Conservation (phyloP, 2,797 vertebrate species). For the Antrozous pallidus region DNA sequence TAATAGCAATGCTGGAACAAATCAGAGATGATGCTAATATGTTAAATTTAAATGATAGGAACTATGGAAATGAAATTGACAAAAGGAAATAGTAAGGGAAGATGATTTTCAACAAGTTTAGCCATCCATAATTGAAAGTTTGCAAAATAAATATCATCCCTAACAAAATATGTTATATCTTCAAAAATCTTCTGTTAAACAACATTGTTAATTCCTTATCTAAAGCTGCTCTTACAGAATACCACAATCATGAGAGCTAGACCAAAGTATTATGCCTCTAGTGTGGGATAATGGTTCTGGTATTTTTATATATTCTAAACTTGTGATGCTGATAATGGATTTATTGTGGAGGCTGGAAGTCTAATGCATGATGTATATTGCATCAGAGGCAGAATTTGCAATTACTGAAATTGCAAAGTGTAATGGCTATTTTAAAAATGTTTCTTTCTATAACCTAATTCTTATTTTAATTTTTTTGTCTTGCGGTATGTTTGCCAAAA, state of each 20-base stretch:
- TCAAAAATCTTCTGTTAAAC: neutral
- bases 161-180: neutral
- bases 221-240: neutral
- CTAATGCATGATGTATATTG: neutral
- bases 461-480: neutral
- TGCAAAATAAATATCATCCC: neutral
- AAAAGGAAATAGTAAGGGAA: neutral
- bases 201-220: neutral
- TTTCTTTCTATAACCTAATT: neutral
- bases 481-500: neutral
- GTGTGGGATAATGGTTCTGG: neutral
- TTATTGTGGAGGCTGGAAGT: neutral
- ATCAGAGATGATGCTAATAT: neutral
- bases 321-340: neutral
- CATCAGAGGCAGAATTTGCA: neutral
- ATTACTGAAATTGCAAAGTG: neutral
- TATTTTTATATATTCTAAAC: constrained; percentile 20
- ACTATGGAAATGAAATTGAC: neutral
- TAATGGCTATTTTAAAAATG: neutral
- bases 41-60: neutral
- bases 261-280: neutral
- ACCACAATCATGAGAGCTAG: neutral
- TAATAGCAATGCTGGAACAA: neutral
- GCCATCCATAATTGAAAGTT: neutral
- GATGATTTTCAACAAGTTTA: neutral